Percentiles rank a stretch among this genome's conserved stretches.
Conservation (phyloP, 64 coral and sea anemone species). For the Acropora tenuis region DNA sequence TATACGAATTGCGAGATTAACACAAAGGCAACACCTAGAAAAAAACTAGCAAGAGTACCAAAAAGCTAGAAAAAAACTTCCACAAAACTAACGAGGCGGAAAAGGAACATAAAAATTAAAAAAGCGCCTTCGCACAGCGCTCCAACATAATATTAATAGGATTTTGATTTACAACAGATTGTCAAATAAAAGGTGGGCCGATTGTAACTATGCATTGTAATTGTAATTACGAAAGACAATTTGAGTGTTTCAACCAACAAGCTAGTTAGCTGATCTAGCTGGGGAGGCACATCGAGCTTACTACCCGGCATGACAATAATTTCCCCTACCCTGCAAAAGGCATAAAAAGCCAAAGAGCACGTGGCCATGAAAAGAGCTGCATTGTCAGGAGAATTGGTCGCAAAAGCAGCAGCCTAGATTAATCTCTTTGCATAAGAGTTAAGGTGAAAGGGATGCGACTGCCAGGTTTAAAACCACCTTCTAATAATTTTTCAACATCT, state of each 20-base stretch:
- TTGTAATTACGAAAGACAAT: constrained; percentile 59
- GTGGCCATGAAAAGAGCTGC: constrained; percentile 42
- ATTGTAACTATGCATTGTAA: constrained; percentile 30
- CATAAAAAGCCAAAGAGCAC: constrained; percentile 60
- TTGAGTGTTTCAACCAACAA: not conserved
- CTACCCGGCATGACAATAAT: not conserved
- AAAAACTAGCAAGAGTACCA: too few relatives aligned
- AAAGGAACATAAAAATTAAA: too few relatives aligned
- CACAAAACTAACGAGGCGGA: too few relatives aligned
- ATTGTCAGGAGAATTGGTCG: constrained; percentile 24
- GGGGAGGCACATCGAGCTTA: not conserved
- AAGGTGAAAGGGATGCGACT: constrained; percentile 52
- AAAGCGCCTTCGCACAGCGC: not conserved
- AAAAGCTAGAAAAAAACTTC: too few relatives aligned
- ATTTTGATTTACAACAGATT: constrained; percentile 3
- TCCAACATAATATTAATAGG: constrained; percentile 33
- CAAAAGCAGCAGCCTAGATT: constrained; percentile 8
- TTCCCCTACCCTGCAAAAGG: constrained; percentile 55
- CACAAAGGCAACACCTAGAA: too few relatives aligned
- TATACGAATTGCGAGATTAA: too few relatives aligned
- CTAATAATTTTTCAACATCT: constrained; percentile 57
- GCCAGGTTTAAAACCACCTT: constrained; percentile 36
- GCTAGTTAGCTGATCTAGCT: not conserved
- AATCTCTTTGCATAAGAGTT: constrained; percentile 22
- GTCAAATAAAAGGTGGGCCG: constrained; percentile 33